Evolutionary conservation across 1,140 invertebrate species (phyloP).

Genomic region (Oedothorax gibbosus): DNA sequence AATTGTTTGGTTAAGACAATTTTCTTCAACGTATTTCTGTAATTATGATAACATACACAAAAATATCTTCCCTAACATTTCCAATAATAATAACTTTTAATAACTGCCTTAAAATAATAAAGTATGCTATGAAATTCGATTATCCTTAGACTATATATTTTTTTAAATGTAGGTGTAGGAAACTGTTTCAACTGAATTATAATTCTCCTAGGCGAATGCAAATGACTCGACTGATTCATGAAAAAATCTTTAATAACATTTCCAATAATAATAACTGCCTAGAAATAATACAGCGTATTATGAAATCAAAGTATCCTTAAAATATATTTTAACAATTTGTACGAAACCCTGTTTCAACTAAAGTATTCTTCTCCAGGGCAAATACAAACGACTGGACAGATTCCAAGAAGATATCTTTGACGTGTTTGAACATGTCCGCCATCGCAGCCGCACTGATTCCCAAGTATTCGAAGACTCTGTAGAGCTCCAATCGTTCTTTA

Average conservation of each 20-base stretch:
- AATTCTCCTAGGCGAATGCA: conserved; percentile 81
- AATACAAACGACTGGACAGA: conserved; percentile 91
- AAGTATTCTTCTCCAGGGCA: conserved; percentile 72
- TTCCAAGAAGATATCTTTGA: conserved; percentile 98
- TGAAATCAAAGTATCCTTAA: not conserved
- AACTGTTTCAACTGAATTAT: not conserved
- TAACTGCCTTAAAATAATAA: too few relatives aligned
- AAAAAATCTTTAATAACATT: conserved; percentile 85
- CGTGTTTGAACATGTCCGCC: conserved; percentile 89
- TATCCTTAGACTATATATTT: conserved; percentile 14
- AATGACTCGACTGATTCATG: conserved; percentile 95
- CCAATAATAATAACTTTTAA: too few relatives aligned
- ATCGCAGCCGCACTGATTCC: conserved; percentile 88
- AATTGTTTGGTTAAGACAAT: too few relatives aligned
- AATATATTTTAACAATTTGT: too few relatives aligned
- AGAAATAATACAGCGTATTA: too few relatives aligned
- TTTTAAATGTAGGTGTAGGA: too few relatives aligned
- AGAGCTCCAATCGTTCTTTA: conserved; percentile 92
- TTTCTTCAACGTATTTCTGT: too few relatives aligned
- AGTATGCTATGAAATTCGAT: too few relatives aligned
- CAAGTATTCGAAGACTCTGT: conserved; percentile 92
- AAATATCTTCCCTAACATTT: too few relatives aligned
- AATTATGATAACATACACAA: too few relatives aligned
- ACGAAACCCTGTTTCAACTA: not conserved
- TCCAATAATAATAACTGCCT: too few relatives aligned